phyloP scores from a whole-genome alignment of 2,113 vertebrate genomes.

The Festucalex cinctus region DNA sequence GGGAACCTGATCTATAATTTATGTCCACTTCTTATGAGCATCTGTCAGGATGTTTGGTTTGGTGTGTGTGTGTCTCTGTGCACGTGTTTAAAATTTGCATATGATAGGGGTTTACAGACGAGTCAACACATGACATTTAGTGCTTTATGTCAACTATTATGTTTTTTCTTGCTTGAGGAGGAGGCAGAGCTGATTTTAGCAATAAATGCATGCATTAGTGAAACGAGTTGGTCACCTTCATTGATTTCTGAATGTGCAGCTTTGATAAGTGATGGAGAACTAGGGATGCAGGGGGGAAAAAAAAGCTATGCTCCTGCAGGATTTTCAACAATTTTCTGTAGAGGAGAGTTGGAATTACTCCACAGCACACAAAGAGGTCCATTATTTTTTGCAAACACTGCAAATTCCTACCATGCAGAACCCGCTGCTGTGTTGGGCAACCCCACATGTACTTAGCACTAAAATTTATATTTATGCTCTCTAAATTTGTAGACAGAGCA shows the following conservation, averaged over 20 bases:
- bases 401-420: too few relatives aligned
- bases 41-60: constrained; percentile 29
- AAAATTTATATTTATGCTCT: too few relatives aligned
- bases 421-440: too few relatives aligned
- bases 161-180: neutral
- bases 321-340: too few relatives aligned
- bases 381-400: too few relatives aligned
- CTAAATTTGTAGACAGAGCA: too few relatives aligned
- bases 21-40: constrained; percentile 47
- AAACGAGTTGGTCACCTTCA: neutral
- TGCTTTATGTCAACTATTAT: neutral
- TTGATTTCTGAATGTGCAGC: too few relatives aligned
- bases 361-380: too few relatives aligned
- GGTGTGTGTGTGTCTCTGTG: constrained; percentile 26
- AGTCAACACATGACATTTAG: constrained; percentile 16
- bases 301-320: too few relatives aligned
- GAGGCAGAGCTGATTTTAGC: neutral
- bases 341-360: too few relatives aligned
- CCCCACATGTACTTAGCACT: too few relatives aligned
- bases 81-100: neutral
- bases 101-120: constrained; percentile 6
- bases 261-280: too few relatives aligned
- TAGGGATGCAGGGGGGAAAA: neutral
- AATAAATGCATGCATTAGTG: neutral
- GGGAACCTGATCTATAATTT: constrained; percentile 62